Conservation (phyloP, 2,797 vertebrate genomes). For the Nannoperca australis region DNA sequence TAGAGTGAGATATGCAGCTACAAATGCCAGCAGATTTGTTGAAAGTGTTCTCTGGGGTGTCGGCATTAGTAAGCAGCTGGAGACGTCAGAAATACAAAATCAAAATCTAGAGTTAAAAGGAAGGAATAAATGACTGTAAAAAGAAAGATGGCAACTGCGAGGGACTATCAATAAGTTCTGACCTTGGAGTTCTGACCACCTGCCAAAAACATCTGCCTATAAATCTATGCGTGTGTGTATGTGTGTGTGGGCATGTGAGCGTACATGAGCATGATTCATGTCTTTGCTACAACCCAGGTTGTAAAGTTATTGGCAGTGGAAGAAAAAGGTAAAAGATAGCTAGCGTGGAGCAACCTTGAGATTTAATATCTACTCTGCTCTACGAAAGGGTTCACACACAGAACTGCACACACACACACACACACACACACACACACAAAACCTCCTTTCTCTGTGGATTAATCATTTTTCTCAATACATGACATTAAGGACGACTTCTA, state of each 20-base stretch:
- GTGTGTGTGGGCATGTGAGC: conserved; percentile 19
- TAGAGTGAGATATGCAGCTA: conserved; percentile 35
- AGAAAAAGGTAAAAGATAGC: conserved; percentile 70
- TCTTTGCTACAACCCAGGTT: conserved; percentile 50
- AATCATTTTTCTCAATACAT: conserved; percentile 73
- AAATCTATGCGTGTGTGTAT: conserved; percentile 57
- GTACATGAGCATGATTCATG: conserved; percentile 63
- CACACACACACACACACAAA: conserved; percentile 18
- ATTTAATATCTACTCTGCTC: conserved; percentile 67
- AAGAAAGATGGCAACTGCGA: conserved; percentile 45
- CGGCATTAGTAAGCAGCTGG: conserved; percentile 43
- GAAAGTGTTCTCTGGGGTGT: conserved; percentile 37
- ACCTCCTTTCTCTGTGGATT: conserved; percentile 62
- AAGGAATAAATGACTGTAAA: conserved; percentile 20
- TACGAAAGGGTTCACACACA: conserved; percentile 30
- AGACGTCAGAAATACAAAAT: conserved; percentile 46
- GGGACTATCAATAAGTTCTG: conserved; percentile 67
- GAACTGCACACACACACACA: conserved; percentile 23
- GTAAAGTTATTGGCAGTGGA: conserved; percentile 68
- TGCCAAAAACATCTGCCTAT: conserved; percentile 71
- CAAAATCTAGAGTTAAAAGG: conserved; percentile 40
- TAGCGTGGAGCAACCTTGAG: conserved; percentile 72
- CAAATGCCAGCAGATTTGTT: conserved; percentile 52
- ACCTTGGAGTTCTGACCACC: conserved; percentile 73
- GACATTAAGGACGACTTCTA: conserved; percentile 76